Percentiles rank a stretch among this genome's conserved stretches.
Evolutionary conservation across 2,797 vertebrate species (phyloP).

Genomic region (Acrocephalus scirpaceus): DNA sequence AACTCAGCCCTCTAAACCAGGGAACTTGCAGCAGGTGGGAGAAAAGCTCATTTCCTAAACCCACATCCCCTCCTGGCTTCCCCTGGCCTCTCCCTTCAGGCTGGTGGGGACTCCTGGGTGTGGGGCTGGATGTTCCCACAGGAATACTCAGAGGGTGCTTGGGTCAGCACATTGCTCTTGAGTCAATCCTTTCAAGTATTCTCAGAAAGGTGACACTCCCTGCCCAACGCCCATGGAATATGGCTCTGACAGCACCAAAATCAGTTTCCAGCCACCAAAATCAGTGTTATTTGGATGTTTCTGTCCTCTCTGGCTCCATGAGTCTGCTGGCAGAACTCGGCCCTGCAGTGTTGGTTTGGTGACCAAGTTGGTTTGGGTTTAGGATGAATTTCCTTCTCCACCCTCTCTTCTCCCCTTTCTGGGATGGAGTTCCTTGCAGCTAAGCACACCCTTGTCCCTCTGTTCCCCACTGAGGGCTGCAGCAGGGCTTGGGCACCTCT

Average conservation of each 20-base stretch:
- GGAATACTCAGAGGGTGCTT: not conserved
- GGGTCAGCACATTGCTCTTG: accelerated
- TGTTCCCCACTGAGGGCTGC: not conserved
- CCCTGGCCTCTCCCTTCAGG: accelerated
- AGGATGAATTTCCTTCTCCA: not conserved
- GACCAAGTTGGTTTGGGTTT: not conserved
- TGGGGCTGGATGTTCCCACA: not conserved
- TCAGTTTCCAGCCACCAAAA: not conserved
- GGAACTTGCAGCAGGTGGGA: conserved; percentile 19
- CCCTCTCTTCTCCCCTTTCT: not conserved
- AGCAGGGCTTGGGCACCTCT: not conserved
- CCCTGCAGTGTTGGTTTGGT: not conserved
- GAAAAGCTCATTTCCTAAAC: not conserved
- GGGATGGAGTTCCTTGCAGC: not conserved
- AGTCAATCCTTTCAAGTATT: accelerated
- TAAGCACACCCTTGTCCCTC: not conserved
- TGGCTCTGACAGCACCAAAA: not conserved
- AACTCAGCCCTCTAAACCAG: not conserved
- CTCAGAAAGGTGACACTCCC: not conserved
- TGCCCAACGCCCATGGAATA: accelerated
- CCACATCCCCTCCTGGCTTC: not conserved
- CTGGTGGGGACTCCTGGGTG: not conserved
- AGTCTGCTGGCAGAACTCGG: not conserved
- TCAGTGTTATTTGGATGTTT: not conserved
- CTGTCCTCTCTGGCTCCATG: not conserved